Evolutionary conservation across 1,140 invertebrate species (phyloP), one percentile per base, ranked within the genome.

Genomic region (Anoplolepis gracilipes): DNA sequence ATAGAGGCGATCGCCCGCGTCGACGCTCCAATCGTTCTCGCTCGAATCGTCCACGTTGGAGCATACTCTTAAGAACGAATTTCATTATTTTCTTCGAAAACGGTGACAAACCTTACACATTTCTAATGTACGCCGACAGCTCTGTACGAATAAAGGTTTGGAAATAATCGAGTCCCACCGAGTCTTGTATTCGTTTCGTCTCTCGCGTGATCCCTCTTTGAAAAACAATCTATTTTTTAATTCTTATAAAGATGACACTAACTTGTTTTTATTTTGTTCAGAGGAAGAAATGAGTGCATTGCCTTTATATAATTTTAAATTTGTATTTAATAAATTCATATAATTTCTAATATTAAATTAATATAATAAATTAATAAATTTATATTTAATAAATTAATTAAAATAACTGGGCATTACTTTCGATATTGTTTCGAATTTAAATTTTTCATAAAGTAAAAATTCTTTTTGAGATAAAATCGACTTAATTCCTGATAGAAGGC

Each of bases 71-170:
- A 77, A 57, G 84, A 90, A 88, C 84, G 65, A 87, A 86, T 76
- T 69, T 90, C 77, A 88, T 81, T 88, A 86, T 82, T 85, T 87
- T 90, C 84, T 85, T 88, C 75, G 16, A 69, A 78, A 77, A 88
- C 67, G 28, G 46, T 73, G 73, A 72, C 78, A 90, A 77, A 88
- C 78, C 85, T 90, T 90, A 49, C 84, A 77, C 62, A 62, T 90
- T 88, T 90, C 82, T 90, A 87, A 90, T 90, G 89, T 90, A 90
- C 89, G 59, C 36, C 64, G 73, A 90, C 86, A 88, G 61, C 46
- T 87, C 77, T 88, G 87, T 90, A 90, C 87, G 84, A 90, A 90
- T 90, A 90, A 90, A 90, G 84, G 87, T 90, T 90, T 90, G 79
- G 70, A 88, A 90, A 28, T 69, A 82, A 90, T 57, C 28, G 11